A percentile compares a stretch with the other conserved stretches of the same genome.
Conservation (phyloP, 2,888 invertebrate species). For the Coenonympha glycerion region DNA sequence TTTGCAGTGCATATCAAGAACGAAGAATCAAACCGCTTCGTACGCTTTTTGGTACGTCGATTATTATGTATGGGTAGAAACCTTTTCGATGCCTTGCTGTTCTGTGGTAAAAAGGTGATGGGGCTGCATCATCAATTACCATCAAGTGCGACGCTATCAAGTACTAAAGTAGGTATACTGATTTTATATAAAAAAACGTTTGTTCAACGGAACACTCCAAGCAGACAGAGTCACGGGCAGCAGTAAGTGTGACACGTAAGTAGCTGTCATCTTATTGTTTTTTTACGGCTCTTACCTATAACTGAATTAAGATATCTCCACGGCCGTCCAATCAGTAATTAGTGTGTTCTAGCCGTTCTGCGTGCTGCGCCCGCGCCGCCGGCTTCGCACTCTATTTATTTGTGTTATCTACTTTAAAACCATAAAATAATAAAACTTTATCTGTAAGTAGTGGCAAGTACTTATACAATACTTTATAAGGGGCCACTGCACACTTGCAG, state of each 20-base stretch:
- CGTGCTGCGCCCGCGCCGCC: slow-evolving; percentile 5
- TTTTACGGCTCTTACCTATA: slow-evolving; percentile 5
- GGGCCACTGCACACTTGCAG: background rate
- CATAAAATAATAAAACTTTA: slow-evolving; percentile 5
- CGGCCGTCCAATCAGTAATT: slow-evolving; percentile 14
- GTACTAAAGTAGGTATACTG: no score
- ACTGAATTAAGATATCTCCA: slow-evolving; percentile 17
- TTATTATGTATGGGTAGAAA: no score
- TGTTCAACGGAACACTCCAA: no score
- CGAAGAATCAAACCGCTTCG: no score
- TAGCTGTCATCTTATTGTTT: background rate
- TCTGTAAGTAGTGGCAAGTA: background rate
- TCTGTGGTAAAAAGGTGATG: no score
- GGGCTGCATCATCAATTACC: no score
- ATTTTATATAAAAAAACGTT: no score
- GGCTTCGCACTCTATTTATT: slow-evolving; percentile 6
- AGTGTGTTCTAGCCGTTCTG: slow-evolving; percentile 9
- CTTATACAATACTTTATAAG: background rate
- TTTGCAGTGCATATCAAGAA: no score
- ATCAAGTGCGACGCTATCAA: no score
- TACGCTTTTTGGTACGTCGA: no score
- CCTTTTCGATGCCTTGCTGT: no score
- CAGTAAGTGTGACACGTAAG: background rate
- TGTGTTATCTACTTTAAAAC: background rate
- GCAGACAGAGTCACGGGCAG: background rate